phyloP scores from a whole-genome alignment of 2,888 invertebrate species.

The Dasysyrphus tricinctus region DNA sequence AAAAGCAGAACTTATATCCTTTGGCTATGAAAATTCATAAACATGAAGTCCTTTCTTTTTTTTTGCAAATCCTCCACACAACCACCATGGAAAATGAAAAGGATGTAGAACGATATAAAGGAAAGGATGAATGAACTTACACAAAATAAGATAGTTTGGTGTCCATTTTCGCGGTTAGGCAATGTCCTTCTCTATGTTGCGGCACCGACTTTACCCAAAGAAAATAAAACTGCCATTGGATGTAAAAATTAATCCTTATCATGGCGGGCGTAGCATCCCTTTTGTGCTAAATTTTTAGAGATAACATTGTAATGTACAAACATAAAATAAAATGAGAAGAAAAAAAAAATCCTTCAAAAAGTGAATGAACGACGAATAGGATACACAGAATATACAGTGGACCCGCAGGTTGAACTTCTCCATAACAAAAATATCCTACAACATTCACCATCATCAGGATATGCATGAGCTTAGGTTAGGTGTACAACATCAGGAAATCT shows the following conservation, averaged over 20 bases:
- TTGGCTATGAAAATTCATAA: constrained; percentile 28
- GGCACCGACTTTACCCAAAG: neutral
- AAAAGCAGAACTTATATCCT: constrained; percentile 2
- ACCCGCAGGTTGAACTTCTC: constrained; percentile 58
- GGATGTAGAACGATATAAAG: constrained; percentile 8
- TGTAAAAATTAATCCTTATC: constrained; percentile 69
- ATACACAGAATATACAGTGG: constrained; percentile 15
- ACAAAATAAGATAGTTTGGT: constrained; percentile 56
- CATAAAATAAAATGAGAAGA: constrained; percentile 9
- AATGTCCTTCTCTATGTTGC: constrained; percentile 6
- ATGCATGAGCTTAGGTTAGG: constrained; percentile 13
- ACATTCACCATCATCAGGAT: neutral
- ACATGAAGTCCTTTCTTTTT: constrained; percentile 13
- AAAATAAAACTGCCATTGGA: constrained; percentile 24
- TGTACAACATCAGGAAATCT: constrained; percentile 60
- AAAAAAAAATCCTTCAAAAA: constrained; percentile 29
- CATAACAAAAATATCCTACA: constrained; percentile 22
- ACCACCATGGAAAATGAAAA: neutral
- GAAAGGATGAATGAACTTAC: constrained; percentile 69
- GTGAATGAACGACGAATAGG: constrained; percentile 52
- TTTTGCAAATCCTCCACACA: constrained; percentile 43
- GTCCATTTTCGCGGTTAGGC: constrained; percentile 55
- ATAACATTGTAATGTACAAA: constrained; percentile 20
- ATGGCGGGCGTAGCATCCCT: constrained; percentile 41
- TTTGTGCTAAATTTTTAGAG: constrained; percentile 36